These are phyloP conservation scores for Heteractis magnifica DNA, from an alignment of 92 coral and sea anemone species.

Conservation along the genomic window DNA sequence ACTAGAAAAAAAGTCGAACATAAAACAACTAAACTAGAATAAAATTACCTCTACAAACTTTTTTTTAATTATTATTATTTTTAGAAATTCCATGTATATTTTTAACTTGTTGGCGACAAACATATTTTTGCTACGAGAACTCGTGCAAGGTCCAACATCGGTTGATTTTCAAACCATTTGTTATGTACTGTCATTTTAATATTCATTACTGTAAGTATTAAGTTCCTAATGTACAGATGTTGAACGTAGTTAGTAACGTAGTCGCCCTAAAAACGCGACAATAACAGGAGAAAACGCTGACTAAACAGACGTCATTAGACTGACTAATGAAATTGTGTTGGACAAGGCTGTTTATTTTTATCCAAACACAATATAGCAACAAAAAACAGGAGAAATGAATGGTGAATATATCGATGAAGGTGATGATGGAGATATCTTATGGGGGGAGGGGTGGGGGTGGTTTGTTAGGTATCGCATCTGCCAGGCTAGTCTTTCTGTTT, in stretches of 20 bases:
- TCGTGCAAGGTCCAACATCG: constrained; percentile 2
- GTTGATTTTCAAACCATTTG: neutral
- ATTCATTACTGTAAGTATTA: neutral
- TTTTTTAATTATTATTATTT: too few relatives aligned
- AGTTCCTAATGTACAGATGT: neutral
- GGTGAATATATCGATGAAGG: too few relatives aligned
- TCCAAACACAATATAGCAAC: too few relatives aligned
- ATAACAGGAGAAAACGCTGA: neutral
- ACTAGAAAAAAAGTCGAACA: too few relatives aligned
- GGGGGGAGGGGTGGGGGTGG: too few relatives aligned
- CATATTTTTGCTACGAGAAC: neutral
- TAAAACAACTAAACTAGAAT: neutral
- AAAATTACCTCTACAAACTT: neutral
- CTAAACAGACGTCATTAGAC: neutral
- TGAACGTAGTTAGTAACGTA: neutral
- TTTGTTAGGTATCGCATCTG: neutral
- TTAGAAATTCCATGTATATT: too few relatives aligned
- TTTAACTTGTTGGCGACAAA: neutral
- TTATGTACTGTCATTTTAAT: neutral
- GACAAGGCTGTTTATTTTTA: too few relatives aligned
- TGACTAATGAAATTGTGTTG: too few relatives aligned
- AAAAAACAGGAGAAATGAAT: too few relatives aligned
- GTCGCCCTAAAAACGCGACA: neutral
- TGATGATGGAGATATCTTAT: too few relatives aligned
- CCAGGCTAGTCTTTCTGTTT: neutral